Conservation (phyloP, 2,888 invertebrate genomes). For the Dilophus febrilis region DNA sequence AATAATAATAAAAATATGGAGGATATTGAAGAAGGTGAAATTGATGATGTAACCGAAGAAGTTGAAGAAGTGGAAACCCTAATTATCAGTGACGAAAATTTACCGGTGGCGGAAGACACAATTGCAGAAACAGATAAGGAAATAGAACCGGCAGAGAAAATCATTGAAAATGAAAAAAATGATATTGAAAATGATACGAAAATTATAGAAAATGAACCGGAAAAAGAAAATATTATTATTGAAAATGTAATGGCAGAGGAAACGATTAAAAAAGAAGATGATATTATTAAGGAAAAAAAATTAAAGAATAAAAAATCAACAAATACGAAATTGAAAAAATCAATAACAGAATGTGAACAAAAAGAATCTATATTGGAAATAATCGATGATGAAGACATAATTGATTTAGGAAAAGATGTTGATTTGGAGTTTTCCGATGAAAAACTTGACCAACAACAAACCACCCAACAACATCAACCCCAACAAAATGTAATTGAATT, state of each 20-base stretch:
- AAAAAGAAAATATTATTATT: background rate
- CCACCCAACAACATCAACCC: constrained; percentile 18
- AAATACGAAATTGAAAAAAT: no score
- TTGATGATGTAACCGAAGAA: background rate
- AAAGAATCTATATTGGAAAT: background rate
- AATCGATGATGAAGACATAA: constrained; percentile 24
- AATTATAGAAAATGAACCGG: background rate
- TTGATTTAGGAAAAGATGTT: constrained; percentile 24
- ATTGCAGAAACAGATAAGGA: constrained; percentile 30
- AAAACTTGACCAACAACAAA: no score
- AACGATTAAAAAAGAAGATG: background rate
- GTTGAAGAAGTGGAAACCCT: constrained; percentile 6
- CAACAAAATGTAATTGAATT: background rate
- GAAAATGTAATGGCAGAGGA: background rate
- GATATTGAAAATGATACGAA: constrained; percentile 24
- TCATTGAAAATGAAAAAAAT: constrained; percentile 24
- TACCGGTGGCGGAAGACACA: constrained; percentile 26
- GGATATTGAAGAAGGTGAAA: constrained; percentile 8
- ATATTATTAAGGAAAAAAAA: background rate
- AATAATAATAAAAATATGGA: constrained; percentile 5
- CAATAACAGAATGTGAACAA: background rate
- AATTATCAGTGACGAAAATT: constrained; percentile 17
- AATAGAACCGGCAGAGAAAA: no score
- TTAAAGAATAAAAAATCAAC: no score
- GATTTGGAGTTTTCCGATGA: constrained; percentile 23